Evolutionary conservation across 2,888 invertebrate species (phyloP).

Genomic region (Mythimna loreyi): DNA sequence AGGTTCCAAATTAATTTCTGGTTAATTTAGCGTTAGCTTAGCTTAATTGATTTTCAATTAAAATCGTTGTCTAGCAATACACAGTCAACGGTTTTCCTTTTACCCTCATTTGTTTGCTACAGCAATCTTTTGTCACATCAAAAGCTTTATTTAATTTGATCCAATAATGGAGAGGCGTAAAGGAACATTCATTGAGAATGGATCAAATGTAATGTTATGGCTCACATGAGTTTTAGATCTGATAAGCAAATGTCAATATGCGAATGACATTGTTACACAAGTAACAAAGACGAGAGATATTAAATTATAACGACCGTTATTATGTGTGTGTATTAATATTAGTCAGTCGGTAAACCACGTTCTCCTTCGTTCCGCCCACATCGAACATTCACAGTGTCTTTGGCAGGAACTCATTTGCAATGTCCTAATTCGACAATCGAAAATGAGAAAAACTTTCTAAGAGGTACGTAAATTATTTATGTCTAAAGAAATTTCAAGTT

Average conservation of each 20-base stretch:
- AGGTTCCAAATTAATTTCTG: slow-evolving; percentile 3
- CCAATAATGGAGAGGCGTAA: no score
- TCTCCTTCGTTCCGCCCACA: slow-evolving; percentile 72
- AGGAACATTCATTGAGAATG: slow-evolving; percentile 14
- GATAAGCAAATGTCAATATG: slow-evolving; percentile 22
- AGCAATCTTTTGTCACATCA: background rate
- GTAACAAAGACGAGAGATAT: slow-evolving; percentile 45
- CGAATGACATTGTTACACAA: slow-evolving; percentile 12
- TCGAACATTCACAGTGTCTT: slow-evolving; percentile 59
- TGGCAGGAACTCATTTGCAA: slow-evolving; percentile 54
- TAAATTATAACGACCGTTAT: slow-evolving; percentile 43
- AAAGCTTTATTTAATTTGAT: no score
- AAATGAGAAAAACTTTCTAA: slow-evolving; percentile 47
- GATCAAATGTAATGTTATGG: slow-evolving; percentile 2
- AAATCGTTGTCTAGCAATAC: slow-evolving; percentile 27
- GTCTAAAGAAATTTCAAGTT: slow-evolving; percentile 12
- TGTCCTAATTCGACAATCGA: slow-evolving; percentile 52
- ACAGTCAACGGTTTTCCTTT: slow-evolving; percentile 12
- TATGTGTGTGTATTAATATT: slow-evolving; percentile 46
- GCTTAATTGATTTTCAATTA: slow-evolving; percentile 11
- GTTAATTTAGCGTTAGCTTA: background rate
- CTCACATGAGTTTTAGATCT: slow-evolving; percentile 11
- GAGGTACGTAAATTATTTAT: slow-evolving; percentile 8
- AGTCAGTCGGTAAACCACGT: slow-evolving; percentile 61
- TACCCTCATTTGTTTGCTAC: slow-evolving; percentile 20